Conservation (phyloP, 2,797 vertebrate genomes). For the Coregonus sp. region DNA sequence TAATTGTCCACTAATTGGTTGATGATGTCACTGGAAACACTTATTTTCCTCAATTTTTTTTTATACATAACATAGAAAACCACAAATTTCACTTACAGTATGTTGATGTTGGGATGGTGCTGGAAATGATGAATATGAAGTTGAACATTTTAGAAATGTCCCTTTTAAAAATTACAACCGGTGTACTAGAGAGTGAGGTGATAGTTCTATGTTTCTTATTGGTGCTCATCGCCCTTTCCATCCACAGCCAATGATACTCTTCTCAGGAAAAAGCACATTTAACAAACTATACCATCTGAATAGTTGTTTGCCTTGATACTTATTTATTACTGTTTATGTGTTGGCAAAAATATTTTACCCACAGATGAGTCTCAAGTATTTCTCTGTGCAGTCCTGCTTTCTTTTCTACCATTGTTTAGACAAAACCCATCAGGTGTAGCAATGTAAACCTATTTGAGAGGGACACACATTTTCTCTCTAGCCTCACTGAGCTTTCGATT, state of each 20-base stretch:
- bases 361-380: neutral
- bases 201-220: neutral
- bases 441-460: neutral
- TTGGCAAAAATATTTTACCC: neutral
- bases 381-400: neutral
- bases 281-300: neutral
- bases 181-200: neutral
- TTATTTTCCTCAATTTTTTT: too few species aligned
- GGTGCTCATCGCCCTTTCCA: neutral
- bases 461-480: neutral
- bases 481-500: neutral
- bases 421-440: neutral
- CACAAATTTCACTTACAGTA: too few species aligned
- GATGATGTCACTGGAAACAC: too few species aligned
- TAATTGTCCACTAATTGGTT: too few species aligned
- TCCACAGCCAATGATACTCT: neutral
- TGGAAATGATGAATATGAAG: too few species aligned
- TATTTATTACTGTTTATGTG: neutral
- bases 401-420: neutral
- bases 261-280: slow-evolving; percentile 2
- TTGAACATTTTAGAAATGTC: too few species aligned
- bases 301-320: neutral
- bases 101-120: too few species aligned
- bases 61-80: too few species aligned
- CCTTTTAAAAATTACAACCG: neutral